Conservation (phyloP, 2,797 vertebrate genomes). For the Neomorphus geoffroyi region DNA sequence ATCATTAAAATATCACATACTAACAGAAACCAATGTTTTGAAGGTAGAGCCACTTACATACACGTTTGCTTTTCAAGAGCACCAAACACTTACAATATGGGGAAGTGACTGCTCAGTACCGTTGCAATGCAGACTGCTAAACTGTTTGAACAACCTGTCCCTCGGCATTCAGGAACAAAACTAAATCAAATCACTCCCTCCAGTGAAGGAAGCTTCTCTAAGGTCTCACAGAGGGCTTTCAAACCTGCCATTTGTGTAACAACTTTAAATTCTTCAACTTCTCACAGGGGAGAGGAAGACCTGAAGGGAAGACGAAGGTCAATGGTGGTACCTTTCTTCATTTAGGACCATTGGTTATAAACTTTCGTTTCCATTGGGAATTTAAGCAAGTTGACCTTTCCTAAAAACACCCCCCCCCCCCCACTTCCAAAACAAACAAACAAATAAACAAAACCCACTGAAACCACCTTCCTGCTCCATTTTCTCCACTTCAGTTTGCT, state of each 20-base stretch:
- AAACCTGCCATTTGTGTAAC: neutral
- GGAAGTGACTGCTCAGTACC: neutral
- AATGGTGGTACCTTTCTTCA: neutral
- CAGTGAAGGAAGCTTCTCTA: neutral
- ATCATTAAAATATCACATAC: neutral
- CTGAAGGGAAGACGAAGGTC: neutral
- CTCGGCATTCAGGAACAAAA: neutral
- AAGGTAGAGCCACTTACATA: neutral
- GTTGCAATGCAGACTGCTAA: neutral
- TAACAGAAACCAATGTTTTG: neutral
- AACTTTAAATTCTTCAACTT: neutral
- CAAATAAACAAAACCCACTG: fast-evolving
- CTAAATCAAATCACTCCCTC: neutral
- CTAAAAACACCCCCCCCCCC: neutral
- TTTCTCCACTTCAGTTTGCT: neutral
- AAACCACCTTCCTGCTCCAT: neutral
- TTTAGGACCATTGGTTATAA: neutral
- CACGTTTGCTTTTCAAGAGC: neutral
- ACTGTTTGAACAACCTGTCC: neutral
- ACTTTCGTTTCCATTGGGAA: neutral
- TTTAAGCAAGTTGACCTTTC: neutral
- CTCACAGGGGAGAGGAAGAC: neutral
- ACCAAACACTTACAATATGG: neutral
- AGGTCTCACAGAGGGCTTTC: neutral
- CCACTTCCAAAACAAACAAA: neutral